Percentiles rank a stretch among this genome's conserved stretches.
Conservation (phyloP, 1,140 invertebrate species). For the Lamellibrachia luymesi region DNA sequence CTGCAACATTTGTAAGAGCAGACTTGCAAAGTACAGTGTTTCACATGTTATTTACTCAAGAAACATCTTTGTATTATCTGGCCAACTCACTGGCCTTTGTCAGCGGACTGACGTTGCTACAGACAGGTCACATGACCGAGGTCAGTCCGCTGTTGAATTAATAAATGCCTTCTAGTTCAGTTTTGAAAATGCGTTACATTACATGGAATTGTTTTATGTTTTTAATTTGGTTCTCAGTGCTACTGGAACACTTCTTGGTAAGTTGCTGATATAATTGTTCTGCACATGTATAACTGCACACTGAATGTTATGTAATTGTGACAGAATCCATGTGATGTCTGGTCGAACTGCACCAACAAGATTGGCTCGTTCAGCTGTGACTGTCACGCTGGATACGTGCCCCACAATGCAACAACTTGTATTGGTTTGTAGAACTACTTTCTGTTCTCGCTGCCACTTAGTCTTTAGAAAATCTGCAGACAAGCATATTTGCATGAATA, state of each 20-base stretch:
- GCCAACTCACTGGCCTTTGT: too few species aligned
- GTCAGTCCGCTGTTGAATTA: too few species aligned
- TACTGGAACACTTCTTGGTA: background rate
- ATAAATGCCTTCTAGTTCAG: too few species aligned
- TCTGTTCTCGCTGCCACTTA: background rate
- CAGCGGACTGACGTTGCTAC: too few species aligned
- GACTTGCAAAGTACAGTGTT: too few species aligned
- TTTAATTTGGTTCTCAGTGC: too few species aligned
- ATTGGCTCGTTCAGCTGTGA: slow-evolving; percentile 35
- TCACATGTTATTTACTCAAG: too few species aligned
- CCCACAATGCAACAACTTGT: background rate
- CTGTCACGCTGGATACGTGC: slow-evolving; percentile 41
- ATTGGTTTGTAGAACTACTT: background rate
- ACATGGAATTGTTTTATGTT: too few species aligned
- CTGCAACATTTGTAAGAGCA: too few species aligned
- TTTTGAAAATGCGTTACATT: too few species aligned
- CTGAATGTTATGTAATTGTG: background rate
- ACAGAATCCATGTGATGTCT: background rate
- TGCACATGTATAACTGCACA: background rate
- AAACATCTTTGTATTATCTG: too few species aligned
- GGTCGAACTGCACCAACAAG: slow-evolving; percentile 34
- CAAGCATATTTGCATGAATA: background rate
- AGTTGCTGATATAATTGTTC: background rate
- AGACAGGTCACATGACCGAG: too few species aligned
- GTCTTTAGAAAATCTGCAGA: background rate